These are phyloP conservation scores for Macrostomum lignano DNA, from an alignment of 1,140 invertebrate genomes.

Conservation along the genomic window DNA sequence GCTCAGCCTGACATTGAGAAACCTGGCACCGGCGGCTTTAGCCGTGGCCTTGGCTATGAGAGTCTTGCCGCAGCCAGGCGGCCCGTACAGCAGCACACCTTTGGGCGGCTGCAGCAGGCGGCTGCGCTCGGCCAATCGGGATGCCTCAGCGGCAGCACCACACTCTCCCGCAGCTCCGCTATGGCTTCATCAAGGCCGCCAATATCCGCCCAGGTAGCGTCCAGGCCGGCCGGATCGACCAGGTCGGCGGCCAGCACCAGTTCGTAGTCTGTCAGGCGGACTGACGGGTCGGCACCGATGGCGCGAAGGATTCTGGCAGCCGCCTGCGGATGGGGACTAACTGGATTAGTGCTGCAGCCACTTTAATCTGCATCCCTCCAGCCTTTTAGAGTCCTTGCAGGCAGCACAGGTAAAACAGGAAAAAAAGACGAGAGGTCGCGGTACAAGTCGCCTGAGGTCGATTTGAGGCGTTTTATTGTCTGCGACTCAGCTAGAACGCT, in stretches of 20 bases:
- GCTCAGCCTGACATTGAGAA: too few relatives aligned
- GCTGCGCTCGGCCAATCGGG: slow-evolving; percentile 2
- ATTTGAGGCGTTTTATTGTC: too few relatives aligned
- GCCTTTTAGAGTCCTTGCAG: too few relatives aligned
- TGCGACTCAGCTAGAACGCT: too few relatives aligned
- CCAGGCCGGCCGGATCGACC: slow-evolving; percentile 56
- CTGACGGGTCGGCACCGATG: too few relatives aligned
- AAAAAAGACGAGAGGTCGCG: too few relatives aligned
- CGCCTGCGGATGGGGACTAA: too few relatives aligned
- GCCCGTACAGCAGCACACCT: slow-evolving; percentile 80
- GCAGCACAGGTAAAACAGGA: too few relatives aligned
- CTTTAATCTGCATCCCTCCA: too few relatives aligned
- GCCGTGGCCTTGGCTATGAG: slow-evolving; percentile 6
- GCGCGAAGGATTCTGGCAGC: too few relatives aligned
- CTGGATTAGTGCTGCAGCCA: too few relatives aligned
- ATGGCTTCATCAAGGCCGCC: slow-evolving; percentile 3
- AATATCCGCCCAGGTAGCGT: slow-evolving; percentile 3
- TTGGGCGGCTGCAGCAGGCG: slow-evolving; percentile 56
- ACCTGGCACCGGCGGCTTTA: slow-evolving; percentile 36
- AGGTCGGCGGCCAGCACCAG: slow-evolving; percentile 76
- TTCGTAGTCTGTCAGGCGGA: slow-evolving; percentile 70
- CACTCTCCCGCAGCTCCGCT: background rate
- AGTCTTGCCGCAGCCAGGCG: slow-evolving; percentile 29
- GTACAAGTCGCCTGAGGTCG: too few relatives aligned
- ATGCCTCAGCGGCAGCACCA: background rate